Evolutionary conservation across 2,888 invertebrate genomes (phyloP).

Genomic region (Cerastis leucographa): DNA sequence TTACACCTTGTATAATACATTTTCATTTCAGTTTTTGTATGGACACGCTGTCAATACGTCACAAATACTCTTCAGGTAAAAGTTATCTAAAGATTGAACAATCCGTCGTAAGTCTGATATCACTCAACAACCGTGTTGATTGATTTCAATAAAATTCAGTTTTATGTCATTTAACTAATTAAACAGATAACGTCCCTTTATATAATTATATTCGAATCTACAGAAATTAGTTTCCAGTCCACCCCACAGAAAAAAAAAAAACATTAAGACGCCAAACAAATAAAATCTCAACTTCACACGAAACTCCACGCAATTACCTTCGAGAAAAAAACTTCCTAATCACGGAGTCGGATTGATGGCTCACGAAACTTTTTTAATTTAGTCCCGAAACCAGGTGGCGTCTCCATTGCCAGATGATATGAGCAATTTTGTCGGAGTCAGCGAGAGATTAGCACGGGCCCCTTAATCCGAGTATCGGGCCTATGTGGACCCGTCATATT

Average conservation of each 20-base stretch:
- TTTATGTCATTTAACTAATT: not conserved
- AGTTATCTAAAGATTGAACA: no score
- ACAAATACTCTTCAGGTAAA: no score
- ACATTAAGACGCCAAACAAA: constrained; percentile 50
- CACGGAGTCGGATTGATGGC: constrained; percentile 68
- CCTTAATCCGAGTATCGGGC: constrained; percentile 80
- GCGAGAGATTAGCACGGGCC: constrained; percentile 80
- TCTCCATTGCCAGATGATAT: constrained; percentile 78
- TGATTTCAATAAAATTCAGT: not conserved
- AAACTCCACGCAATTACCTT: constrained; percentile 58
- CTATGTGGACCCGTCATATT: constrained; percentile 82
- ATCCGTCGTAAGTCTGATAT: not conserved
- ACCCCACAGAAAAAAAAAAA: constrained; percentile 3
- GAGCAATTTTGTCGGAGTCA: constrained; percentile 80
- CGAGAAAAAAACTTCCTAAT: constrained; percentile 64
- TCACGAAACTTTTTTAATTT: constrained; percentile 78
- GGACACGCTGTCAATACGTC: no score
- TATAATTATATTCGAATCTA: constrained; percentile 17
- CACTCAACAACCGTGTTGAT: not conserved
- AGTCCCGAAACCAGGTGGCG: constrained; percentile 74
- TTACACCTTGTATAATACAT: no score
- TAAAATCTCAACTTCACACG: constrained; percentile 53
- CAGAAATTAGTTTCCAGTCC: constrained; percentile 15
- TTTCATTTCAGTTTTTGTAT: no score
- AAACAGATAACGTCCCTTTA: not conserved